Evolutionary conservation across 2,888 invertebrate genomes (phyloP).

Genomic region (Lamellibrachia columna): DNA sequence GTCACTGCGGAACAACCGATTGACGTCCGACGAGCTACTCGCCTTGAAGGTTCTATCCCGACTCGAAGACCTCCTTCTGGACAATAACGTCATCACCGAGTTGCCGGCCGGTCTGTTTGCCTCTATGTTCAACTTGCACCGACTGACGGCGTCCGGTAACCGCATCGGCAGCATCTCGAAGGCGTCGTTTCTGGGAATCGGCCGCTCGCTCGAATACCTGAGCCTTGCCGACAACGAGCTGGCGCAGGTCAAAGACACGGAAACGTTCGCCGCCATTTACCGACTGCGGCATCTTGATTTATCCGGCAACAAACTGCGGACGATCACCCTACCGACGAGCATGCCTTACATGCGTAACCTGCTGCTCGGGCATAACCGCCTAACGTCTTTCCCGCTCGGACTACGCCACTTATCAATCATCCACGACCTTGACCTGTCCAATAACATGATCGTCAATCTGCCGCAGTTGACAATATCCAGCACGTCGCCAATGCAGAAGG

Average conservation of each 20-base stretch:
- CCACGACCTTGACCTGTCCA: slow-evolving; percentile 30
- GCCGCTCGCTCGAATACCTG: slow-evolving; percentile 31
- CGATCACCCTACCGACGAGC: slow-evolving; percentile 26
- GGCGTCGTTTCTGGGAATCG: slow-evolving; percentile 32
- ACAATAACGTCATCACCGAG: slow-evolving; percentile 24
- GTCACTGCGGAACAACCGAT: slow-evolving; percentile 28
- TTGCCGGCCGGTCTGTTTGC: slow-evolving; percentile 31
- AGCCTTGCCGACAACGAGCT: slow-evolving; percentile 14
- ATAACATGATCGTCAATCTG: slow-evolving; percentile 24
- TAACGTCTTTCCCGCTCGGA: slow-evolving; percentile 30
- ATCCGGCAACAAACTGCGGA: slow-evolving; percentile 30
- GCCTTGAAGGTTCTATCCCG: slow-evolving; percentile 23
- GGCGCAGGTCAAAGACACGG: background rate
- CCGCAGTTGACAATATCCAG: slow-evolving; percentile 29
- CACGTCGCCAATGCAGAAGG: slow-evolving; percentile 31
- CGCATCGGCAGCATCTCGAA: slow-evolving; percentile 22
- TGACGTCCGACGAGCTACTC: slow-evolving; percentile 22
- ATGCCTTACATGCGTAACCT: slow-evolving; percentile 37
- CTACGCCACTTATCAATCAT: slow-evolving; percentile 27
- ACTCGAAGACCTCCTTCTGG: slow-evolving; percentile 28
- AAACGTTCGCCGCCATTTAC: slow-evolving; percentile 25
- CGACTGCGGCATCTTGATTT: slow-evolving; percentile 33
- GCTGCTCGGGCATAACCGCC: slow-evolving; percentile 29
- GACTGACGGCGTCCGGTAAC: slow-evolving; percentile 24
- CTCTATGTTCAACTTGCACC: slow-evolving; percentile 32